Conservation (phyloP, 2,888 invertebrate species). For the Iphiclides podalirius region DNA sequence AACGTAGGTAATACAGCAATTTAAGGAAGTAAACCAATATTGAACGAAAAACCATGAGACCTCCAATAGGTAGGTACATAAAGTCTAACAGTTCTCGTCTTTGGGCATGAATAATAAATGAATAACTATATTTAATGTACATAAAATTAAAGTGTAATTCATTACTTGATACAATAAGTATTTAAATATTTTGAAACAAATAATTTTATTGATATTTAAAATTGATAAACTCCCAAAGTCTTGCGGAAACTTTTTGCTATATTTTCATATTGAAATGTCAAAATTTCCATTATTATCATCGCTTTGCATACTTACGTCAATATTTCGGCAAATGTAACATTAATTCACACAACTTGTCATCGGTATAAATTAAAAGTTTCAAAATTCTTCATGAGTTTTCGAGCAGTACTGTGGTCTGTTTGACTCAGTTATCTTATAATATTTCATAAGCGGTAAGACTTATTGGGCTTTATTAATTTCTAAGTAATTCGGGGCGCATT, state of each 20-base stretch:
- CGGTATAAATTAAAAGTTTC: constrained; percentile 44
- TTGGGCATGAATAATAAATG: too few relatives aligned
- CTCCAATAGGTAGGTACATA: too few relatives aligned
- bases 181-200: too few relatives aligned
- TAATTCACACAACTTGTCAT: constrained; percentile 28
- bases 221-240: too few relatives aligned
- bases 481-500: constrained; percentile 56
- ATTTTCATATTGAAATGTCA: background rate
- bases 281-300: background rate
- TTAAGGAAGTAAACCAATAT: too few relatives aligned
- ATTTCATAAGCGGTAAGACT: constrained; percentile 59
- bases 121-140: too few relatives aligned
- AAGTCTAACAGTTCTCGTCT: too few relatives aligned
- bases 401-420: constrained; percentile 43
- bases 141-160: too few relatives aligned
- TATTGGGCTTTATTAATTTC: constrained; percentile 69
- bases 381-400: constrained; percentile 30
- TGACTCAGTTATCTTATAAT: constrained; percentile 56
- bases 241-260: background rate
- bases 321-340: constrained; percentile 19
- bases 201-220: too few relatives aligned
- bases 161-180: too few relatives aligned
- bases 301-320: background rate
- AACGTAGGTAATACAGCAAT: too few relatives aligned
- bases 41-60: too few relatives aligned